A percentile compares a stretch with the other conserved stretches of the same genome.
Evolutionary conservation across 2,888 invertebrate genomes (phyloP).

Genomic region (Agonopterix alstromeriana): DNA sequence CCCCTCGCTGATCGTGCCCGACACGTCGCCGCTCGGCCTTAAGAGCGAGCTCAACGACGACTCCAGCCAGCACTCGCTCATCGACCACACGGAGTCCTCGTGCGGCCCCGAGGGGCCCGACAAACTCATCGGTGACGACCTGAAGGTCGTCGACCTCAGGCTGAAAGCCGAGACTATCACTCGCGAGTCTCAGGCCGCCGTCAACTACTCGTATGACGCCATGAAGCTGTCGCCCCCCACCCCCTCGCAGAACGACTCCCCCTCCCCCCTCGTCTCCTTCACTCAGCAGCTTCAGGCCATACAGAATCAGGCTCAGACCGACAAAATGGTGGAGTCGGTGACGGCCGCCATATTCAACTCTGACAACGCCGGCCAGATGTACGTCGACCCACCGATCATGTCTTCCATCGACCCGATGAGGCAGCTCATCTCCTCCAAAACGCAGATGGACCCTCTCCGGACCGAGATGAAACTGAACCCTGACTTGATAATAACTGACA

Average conservation of each 20-base stretch:
- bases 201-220: slow-evolving; percentile 50
- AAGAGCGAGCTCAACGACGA: slow-evolving; percentile 83
- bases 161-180: slow-evolving; percentile 79
- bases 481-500: slow-evolving; percentile 47
- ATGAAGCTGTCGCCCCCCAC: slow-evolving; percentile 75
- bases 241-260: slow-evolving; percentile 47
- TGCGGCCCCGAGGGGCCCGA: slow-evolving; percentile 36
- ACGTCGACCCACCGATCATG: slow-evolving; percentile 40
- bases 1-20: slow-evolving; percentile 77
- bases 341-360: slow-evolving; percentile 71
- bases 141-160: slow-evolving; percentile 80
- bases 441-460: slow-evolving; percentile 32
- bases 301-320: slow-evolving; percentile 68
- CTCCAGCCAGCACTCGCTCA: slow-evolving; percentile 80
- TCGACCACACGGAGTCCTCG: slow-evolving; percentile 44
- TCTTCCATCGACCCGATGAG: slow-evolving; percentile 40
- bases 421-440: slow-evolving; percentile 46
- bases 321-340: slow-evolving; percentile 71
- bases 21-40: slow-evolving; percentile 74
- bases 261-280: slow-evolving; percentile 54
- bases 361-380: slow-evolving; percentile 48
- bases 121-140: slow-evolving; percentile 41
- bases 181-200: slow-evolving; percentile 42
- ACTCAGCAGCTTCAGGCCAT: slow-evolving; percentile 66
- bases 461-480: slow-evolving; percentile 52